Percentiles rank a stretch among this genome's conserved stretches.
Evolutionary conservation across 2,797 vertebrate genomes (phyloP).

Genomic region (Bradypodion ventrale): DNA sequence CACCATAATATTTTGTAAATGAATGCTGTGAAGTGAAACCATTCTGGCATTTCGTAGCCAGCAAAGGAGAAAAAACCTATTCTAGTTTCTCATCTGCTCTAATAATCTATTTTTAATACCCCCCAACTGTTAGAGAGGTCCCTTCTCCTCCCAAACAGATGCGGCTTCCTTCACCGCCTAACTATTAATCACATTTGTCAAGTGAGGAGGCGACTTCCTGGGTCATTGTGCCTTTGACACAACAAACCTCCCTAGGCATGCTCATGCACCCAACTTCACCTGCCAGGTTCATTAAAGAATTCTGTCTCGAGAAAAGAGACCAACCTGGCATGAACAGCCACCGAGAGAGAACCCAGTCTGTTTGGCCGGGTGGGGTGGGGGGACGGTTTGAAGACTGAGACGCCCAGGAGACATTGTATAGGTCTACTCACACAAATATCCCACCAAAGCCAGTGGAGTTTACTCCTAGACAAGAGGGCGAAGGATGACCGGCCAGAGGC

Average conservation of each 20-base stretch:
- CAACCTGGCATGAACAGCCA: accelerated
- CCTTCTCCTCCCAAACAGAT: neutral
- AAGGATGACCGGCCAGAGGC: neutral
- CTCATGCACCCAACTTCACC: constrained; percentile 4
- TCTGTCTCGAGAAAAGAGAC: neutral
- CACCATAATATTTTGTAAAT: constrained; percentile 26
- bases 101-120: constrained; percentile 7
- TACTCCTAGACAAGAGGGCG: neutral
- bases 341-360: too few species aligned
- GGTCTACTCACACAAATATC: neutral
- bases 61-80: constrained; percentile 25
- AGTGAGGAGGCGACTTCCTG: neutral
- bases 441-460: neutral
- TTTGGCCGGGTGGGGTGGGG: neutral
- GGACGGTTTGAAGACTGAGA: neutral
- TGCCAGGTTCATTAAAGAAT: accelerated
- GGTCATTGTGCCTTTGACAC: neutral
- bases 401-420: neutral
- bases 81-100: constrained; percentile 11
- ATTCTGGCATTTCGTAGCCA: constrained; percentile 17
- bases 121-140: neutral
- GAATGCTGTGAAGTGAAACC: constrained; percentile 15
- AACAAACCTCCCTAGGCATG: neutral
- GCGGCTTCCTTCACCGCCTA: neutral
- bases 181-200: neutral